Conservation (phyloP, 92 coral and sea anemone species). For the Epizoanthus illoricatus region DNA sequence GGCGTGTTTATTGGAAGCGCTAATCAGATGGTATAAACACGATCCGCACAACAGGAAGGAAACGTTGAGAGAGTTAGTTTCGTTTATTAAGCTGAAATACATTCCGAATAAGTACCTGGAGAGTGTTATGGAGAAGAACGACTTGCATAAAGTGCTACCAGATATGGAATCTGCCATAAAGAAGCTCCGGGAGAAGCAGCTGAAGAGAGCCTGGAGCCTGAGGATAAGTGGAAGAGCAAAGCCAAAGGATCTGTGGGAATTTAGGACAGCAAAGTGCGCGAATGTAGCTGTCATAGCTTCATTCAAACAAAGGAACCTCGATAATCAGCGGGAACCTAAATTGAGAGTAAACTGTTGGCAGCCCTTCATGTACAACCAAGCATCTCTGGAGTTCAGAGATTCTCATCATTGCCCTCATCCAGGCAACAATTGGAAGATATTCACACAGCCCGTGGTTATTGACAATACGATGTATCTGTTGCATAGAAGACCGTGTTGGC, state of each 20-base stretch:
- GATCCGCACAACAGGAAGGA: not conserved
- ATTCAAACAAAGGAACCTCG: not conserved
- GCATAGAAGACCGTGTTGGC: not conserved
- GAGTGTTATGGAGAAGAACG: not conserved
- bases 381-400: not conserved
- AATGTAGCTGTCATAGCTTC: constrained; percentile 5
- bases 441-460: not conserved
- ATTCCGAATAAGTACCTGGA: too few species aligned
- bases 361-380: not conserved
- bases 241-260: not conserved
- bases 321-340: not conserved
- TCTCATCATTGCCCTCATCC: not conserved
- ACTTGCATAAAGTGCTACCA: not conserved
- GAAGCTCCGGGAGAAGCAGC: too few species aligned
- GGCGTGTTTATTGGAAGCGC: not conserved
- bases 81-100: not conserved
- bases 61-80: not conserved
- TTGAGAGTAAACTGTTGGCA: constrained; percentile 3
- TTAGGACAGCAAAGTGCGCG: not conserved
- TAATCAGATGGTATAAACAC: constrained; percentile 6
- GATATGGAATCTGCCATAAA: not conserved
- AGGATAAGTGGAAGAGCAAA: not conserved
- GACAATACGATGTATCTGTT: not conserved
- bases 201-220: not conserved
- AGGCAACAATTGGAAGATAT: not conserved